phyloP scores from a whole-genome alignment of 2,888 invertebrate genomes.

The Aquatica leii region DNA sequence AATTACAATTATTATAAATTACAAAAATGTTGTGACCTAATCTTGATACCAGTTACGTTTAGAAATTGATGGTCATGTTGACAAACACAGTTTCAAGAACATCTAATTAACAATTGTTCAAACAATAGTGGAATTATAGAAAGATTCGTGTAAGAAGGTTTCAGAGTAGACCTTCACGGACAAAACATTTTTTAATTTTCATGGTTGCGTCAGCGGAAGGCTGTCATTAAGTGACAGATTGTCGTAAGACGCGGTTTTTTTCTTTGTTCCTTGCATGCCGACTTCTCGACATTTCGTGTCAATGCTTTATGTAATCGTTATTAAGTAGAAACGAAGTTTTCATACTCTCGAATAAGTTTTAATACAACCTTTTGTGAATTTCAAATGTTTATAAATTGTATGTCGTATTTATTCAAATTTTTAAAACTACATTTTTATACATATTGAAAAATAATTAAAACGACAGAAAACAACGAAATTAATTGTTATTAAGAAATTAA shows the following conservation, averaged over 20 bases:
- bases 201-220: slow-evolving; percentile 55
- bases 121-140: slow-evolving; percentile 28
- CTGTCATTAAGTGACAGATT: slow-evolving; percentile 57
- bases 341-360: no score
- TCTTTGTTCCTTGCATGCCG: slow-evolving; percentile 39
- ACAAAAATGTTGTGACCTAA: no score
- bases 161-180: slow-evolving; percentile 39
- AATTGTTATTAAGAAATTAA: no score
- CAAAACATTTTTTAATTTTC: slow-evolving; percentile 42
- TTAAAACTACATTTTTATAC: no score
- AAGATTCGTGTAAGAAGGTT: slow-evolving; percentile 34
- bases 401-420: no score
- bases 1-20: no score
- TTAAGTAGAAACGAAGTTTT: slow-evolving; percentile 26
- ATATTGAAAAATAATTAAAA: no score
- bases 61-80: slow-evolving; percentile 30
- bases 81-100: slow-evolving; percentile 34
- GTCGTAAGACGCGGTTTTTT: slow-evolving; percentile 46
- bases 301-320: slow-evolving; percentile 37
- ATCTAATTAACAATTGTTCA: slow-evolving; percentile 29
- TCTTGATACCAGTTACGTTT: no score
- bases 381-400: not conserved
- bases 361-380: no score
- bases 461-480: no score
- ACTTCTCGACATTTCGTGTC: slow-evolving; percentile 37